Evolutionary conservation across 2,888 invertebrate species (phyloP).

Genomic region (Andrena minutula): DNA sequence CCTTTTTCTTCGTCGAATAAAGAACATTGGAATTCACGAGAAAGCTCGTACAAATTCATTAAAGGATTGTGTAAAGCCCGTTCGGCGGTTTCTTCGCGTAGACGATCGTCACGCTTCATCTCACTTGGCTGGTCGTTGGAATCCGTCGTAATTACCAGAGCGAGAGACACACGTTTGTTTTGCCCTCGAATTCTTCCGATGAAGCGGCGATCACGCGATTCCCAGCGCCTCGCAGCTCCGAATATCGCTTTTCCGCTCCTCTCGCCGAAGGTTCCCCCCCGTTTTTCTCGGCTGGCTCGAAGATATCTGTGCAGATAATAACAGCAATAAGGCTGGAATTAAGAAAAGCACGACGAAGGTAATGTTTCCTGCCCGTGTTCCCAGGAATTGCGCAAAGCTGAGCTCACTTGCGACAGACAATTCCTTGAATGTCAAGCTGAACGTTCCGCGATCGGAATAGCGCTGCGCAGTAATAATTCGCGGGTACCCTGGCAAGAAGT

Average conservation of each 20-base stretch:
- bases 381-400: constrained; percentile 54
- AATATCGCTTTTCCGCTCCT: constrained; percentile 17
- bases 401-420: constrained; percentile 61
- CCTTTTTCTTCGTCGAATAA: background rate
- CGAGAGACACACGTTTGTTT: constrained; percentile 20
- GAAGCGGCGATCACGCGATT: background rate
- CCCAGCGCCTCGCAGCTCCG: background rate
- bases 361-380: constrained; percentile 55
- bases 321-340: constrained; percentile 40
- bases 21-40: constrained; percentile 40
- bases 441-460: constrained; percentile 58
- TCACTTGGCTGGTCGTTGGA: constrained; percentile 19
- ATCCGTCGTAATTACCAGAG: constrained; percentile 1
- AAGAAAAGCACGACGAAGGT: constrained; percentile 31
- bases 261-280: background rate
- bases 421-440: constrained; percentile 70
- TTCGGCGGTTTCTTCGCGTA: constrained; percentile 39
- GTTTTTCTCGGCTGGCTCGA: constrained; percentile 5
- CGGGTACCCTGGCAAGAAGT: constrained; percentile 54
- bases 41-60: constrained; percentile 58
- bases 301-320: constrained; percentile 36
- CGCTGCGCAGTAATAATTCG: constrained; percentile 56
- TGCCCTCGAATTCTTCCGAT: background rate
- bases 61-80: constrained; percentile 28
- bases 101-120: constrained; percentile 40